Base-by-base conservation (phyloP, 1,140 invertebrate genomes). In the Stegodyphus mimosarum region DNA sequence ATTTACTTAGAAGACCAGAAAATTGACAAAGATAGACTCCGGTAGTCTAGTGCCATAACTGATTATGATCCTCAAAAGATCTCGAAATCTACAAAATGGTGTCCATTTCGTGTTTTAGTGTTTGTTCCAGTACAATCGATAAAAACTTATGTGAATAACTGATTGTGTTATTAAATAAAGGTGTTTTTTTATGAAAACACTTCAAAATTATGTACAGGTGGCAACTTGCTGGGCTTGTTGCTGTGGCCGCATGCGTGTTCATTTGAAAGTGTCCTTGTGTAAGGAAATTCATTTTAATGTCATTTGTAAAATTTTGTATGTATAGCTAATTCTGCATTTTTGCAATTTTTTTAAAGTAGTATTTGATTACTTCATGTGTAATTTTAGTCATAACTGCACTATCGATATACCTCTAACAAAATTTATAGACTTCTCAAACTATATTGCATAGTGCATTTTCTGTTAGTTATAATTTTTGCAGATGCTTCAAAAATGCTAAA, bases 1-100 rank as follows among this genome's bases (percentile, higher is more conserved):
- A 91, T 91, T 70, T 90, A 89, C 69, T 83, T 91, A 72, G 89
- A 90, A 76, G 80, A 87, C 67, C 81, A 87, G 15, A 85, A 75
- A 75, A 84, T 87, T 52, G 86, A 87, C 13, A 87, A 87, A 17
- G 79, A 87, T 70, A 75, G 78, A 13, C 74, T 86, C 50, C 83
- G 83, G 17, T 86, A 86, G 83, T 83, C 64, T 78, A 76, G 64
- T 50, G 52, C 72, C 74, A 76, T 76, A 76, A 49, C 33, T 33
- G 33, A 33, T 33, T 3, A 1, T 33, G n/a, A 74, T 7, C 33
- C 11, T 74, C 7, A n/a, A 72, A 15, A 50, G 15, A 74, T n/a
- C 17, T n/a, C 11, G 13, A 17, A 13, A 48, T 51, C 17, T 52
- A 13, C 53, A 74, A 52, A 53, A 11, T n/a, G 9, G 55, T 60